Base-by-base conservation (phyloP, 2,797 vertebrate species). In the Chiloscyllium punctatum region DNA sequence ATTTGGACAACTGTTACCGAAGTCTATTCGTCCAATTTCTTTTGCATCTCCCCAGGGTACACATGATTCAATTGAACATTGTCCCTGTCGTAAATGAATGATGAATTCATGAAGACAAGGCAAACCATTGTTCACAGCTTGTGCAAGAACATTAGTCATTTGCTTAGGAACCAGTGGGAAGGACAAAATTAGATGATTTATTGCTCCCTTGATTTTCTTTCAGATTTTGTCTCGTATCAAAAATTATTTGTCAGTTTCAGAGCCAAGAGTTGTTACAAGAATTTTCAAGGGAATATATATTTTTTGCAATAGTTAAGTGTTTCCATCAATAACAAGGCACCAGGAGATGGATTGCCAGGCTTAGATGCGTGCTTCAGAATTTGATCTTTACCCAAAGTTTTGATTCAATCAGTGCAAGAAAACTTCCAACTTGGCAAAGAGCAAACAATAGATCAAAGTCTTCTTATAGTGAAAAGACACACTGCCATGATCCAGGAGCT, bases 391-490 rank as follows among this genome's bases (percentile, higher is more conserved):
- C 69, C 94, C 94, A 95, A 74, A 16, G 71, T 77, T 95, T 77
- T 77, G 94, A 74, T 95, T 95, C 69, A 95, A 95, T 95, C 94
- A 95, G 94, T 21, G 94, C 69, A 33, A 72, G 71, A 37, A 33
- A 95, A 95, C 71, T 18, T 95, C 69, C 30, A 77, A 95, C 42
- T 95, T 95, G 94, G 94, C 71, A 74, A 95, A 71, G 94, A 53
- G 21, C 33, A 33, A 69, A 95, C 18, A 95, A 30, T 69, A 72
- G 94, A 95, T 95, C 71, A 95, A 95, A 95, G 94, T 53, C 71
- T 95, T 74, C 69, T 95, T 53, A 15, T 48, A 30, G 74, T 74
- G 15, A 72, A 95, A 71, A 30, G 94, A 95, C 71, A 74, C 69
- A 30, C 71, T 95, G 51, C 74, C 94, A 51, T 33, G 94, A 51